Evolutionary conservation across 2,113 vertebrate species (phyloP), one percentile per base, ranked within the genome.

Genomic region (Tylochromis polylepis): DNA sequence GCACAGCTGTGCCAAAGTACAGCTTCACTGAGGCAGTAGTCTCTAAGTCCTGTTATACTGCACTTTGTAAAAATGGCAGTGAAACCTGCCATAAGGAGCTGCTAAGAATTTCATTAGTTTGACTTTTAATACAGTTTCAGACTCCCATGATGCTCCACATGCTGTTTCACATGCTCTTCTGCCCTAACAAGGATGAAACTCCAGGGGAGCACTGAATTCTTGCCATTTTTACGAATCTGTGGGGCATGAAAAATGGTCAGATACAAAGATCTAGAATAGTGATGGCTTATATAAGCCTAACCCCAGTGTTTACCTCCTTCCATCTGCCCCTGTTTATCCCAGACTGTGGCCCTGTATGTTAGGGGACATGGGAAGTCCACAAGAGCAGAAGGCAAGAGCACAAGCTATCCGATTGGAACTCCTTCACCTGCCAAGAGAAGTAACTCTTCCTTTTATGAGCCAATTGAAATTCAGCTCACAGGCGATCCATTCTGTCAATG

Each of bases 371-470:
- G 62, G 85, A 89, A 86, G 88, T 84, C 85, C 85, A 84, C 92
- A 89, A 60, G 67, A 86, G 87, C 90, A 94, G 95, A 90, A 88
- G 93, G 91, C 86, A 72, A 51, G 81, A 79, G 84, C 24, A 46
- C 75, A 55, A 88, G 86, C 85, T 93, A 91, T 83, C 86, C 46
- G 87, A 91, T 92, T 91, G 90, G 94, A 93, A 93, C 92, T 82
- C 81, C 85, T 92, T 89, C 93, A 95, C 93, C 91, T 95, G 94
- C 93, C 95, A 94, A 79, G 90, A 89, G 88, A 87, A 92, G 93
- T 93, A 94, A 94, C 90, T 94, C 94, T 94, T 94, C 93, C 89
- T 92, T 95, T 95, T 95, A 95, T 92, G 95, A 94, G 93, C 88
- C 93, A 80, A 92, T 95, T 94, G 93, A 91, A 94, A 96, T 94